phyloP scores from a whole-genome alignment of 2,113 vertebrate genomes.

The Dunckerocampus dactyliophorus region DNA sequence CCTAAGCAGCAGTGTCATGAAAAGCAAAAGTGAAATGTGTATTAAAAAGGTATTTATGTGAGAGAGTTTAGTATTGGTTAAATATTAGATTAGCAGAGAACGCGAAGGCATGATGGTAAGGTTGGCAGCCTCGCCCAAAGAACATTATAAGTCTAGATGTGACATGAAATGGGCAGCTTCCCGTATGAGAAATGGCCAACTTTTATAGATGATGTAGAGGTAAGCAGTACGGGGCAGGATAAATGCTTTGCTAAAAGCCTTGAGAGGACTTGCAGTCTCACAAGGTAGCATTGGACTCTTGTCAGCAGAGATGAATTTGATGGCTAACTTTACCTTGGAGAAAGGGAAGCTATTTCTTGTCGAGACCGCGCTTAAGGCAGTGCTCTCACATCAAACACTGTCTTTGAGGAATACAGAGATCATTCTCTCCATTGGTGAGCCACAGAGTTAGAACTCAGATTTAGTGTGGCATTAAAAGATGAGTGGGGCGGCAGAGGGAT shows the following conservation, averaged over 20 bases:
- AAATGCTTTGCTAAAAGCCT: not conserved
- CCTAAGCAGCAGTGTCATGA: too few species aligned
- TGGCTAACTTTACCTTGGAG: not conserved
- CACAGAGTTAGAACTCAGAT: not conserved
- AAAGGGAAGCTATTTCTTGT: not conserved
- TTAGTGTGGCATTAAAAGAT: not conserved
- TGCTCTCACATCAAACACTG: not conserved
- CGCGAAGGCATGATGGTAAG: not conserved
- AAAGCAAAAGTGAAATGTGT: too few species aligned
- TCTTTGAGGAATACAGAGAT: not conserved
- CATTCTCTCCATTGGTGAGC: not conserved
- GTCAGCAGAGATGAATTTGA: constrained; percentile 3
- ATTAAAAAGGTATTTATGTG: too few species aligned
- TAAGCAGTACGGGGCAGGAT: constrained; percentile 1
- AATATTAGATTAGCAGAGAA: not conserved
- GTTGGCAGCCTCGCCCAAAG: not conserved
- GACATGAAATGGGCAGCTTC: not conserved
- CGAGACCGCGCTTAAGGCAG: not conserved
- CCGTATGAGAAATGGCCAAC: not conserved
- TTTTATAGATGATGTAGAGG: not conserved
- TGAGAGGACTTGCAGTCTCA: not conserved
- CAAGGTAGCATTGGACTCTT: not conserved
- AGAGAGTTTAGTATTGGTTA: too few species aligned
- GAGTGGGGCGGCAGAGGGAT: not conserved
- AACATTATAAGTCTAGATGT: not conserved